Percentiles rank a stretch among this genome's conserved stretches.
phyloP scores from a whole-genome alignment of 1,140 invertebrate species.

The Lepidotrigona ventralis region DNA sequence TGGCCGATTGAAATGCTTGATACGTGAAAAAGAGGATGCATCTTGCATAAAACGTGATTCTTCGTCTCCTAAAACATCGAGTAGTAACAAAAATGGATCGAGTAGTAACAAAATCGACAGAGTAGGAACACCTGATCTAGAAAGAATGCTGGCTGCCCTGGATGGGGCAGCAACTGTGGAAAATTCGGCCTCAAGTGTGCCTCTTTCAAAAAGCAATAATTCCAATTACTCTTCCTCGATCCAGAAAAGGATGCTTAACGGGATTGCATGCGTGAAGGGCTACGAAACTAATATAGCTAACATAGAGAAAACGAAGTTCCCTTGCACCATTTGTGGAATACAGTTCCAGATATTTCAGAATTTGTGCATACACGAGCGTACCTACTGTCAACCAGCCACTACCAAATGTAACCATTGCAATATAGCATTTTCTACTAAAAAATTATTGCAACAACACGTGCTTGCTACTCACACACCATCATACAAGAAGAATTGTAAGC shows the following conservation, averaged over 20 bases:
- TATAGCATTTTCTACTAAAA: conserved; percentile 52
- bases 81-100: no score
- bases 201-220: neutral
- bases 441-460: conserved; percentile 47
- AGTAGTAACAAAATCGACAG: no score
- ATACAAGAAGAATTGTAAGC: neutral
- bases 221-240: no score
- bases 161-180: no score
- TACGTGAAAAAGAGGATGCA: neutral
- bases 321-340: conserved; percentile 58
- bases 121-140: no score
- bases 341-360: conserved; percentile 60
- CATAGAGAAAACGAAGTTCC: conserved; percentile 10
- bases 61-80: no score
- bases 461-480: conserved; percentile 30
- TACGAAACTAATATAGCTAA: neutral
- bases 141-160: neutral
- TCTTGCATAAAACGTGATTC: no score
- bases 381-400: neutral
- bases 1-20: neutral
- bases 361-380: conserved; percentile 55
- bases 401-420: conserved; percentile 51
- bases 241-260: neutral
- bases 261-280: neutral
- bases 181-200: no score